Percentiles rank a stretch among this genome's conserved stretches.
These are phyloP conservation scores for Gyps fulvus DNA, from an alignment of 2,113 vertebrate species.

Conservation along the genomic window DNA sequence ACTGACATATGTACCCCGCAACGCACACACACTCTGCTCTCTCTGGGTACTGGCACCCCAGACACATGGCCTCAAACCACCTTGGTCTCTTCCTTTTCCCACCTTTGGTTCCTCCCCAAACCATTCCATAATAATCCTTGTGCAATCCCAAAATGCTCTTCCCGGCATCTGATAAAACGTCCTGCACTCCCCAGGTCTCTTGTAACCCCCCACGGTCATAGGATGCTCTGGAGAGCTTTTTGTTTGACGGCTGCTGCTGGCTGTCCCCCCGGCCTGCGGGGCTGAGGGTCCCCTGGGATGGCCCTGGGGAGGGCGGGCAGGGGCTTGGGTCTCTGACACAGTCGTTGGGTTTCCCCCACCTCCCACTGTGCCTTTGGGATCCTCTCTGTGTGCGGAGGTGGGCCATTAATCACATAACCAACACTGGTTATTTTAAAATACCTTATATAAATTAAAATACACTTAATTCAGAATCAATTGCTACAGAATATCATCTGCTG, in stretches of 20 bases:
- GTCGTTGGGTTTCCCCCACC: background rate
- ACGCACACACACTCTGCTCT: background rate
- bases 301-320: fast-evolving
- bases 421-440: background rate
- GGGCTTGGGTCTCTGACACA: fast-evolving
- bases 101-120: background rate
- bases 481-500: background rate
- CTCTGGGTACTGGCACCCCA: background rate
- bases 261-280: fast-evolving
- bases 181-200: no score
- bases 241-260: fast-evolving
- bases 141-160: background rate
- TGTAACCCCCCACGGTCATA: background rate
- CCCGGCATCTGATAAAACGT: background rate
- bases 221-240: background rate
- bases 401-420: background rate
- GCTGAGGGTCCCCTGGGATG: background rate
- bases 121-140: no score
- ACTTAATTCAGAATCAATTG: background rate
- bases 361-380: background rate
- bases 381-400: background rate
- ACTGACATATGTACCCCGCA: no score
- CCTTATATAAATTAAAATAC: background rate
- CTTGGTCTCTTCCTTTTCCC: background rate
- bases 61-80: background rate